Base-by-base conservation (phyloP, 2,113 vertebrate genomes). In the Catagonus wagneri region DNA sequence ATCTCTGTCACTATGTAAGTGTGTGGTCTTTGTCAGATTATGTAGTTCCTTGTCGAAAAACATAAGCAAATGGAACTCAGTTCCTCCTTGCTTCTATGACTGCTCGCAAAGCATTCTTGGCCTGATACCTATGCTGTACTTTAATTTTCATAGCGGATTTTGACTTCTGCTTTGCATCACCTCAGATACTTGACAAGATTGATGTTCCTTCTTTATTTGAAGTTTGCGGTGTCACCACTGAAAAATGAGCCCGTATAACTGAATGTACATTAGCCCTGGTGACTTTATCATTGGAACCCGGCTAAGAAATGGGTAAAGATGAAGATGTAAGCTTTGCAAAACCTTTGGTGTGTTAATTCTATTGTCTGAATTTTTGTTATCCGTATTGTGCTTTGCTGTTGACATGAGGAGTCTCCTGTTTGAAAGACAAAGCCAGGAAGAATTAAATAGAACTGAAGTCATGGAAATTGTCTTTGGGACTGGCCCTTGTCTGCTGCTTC, bases 131-230 rank as follows among this genome's bases (percentile, higher is more conserved):
- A 61, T 20, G 12, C 8, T 32, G 1, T 17, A 25, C 52, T 94
- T 96, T 79, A 32, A 65, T 74, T 87, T 72, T 90, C 74, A 11
- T 44, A 74, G 50, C 22, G 91, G 39, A 60, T 60, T 16, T 92
- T 88, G 34, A 80, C 19, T 54, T 91, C 56, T 95, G 71, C 10
- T 90, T 86, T 86, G 75, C 4, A 84, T 76, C 29, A 80, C 39
- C 32, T 83, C 69, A 83, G 80, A 27, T 54, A 63, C 65, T 75
- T 95, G n/a, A 83, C 94, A 97, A 81, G 34, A 69, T 71, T n/a
- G 65, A 69, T 11, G 13, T 1, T 54, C 54, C n/a, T 86, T 95
- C 36, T 91, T 95, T 86, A 76, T 81, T 85, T 89, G 20, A 76
- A 94, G 61, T 66, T 80, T 76, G n/a, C 72, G 56, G n/a, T 54